These are phyloP conservation scores for Ectropis grisescens DNA, from an alignment of 1,140 invertebrate genomes.

Conservation along the genomic window DNA sequence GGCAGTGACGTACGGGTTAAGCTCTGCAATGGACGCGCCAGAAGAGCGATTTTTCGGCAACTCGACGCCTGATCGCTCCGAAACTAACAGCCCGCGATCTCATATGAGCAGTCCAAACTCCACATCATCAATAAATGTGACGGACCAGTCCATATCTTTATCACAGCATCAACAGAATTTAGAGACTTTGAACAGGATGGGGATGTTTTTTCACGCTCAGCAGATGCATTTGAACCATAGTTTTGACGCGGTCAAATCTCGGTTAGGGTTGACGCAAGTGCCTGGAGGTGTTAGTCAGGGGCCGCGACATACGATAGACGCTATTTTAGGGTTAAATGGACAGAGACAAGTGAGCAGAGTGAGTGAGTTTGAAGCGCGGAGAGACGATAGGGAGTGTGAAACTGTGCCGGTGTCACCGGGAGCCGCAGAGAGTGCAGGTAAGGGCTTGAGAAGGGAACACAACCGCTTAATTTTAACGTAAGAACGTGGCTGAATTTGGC, in stretches of 20 bases:
- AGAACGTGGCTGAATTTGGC: too few relatives aligned
- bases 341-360: slow-evolving; percentile 31
- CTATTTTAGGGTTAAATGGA: slow-evolving; percentile 51
- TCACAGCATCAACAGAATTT: slow-evolving; percentile 52
- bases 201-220: slow-evolving; percentile 61
- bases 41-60: slow-evolving; percentile 47
- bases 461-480: too few relatives aligned
- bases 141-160: slow-evolving; percentile 29
- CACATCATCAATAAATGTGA: slow-evolving; percentile 47
- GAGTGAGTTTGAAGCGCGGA: slow-evolving; percentile 45
- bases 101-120: slow-evolving; percentile 53
- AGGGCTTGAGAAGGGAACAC: slow-evolving; percentile 18
- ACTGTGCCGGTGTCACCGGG: slow-evolving; percentile 54
- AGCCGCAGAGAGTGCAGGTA: slow-evolving; percentile 55
- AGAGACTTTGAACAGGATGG: slow-evolving; percentile 57
- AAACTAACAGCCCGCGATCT: slow-evolving; percentile 48
- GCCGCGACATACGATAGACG: slow-evolving; percentile 58
- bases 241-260: slow-evolving; percentile 49
- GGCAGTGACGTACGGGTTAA: slow-evolving; percentile 33
- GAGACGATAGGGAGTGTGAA: slow-evolving; percentile 42
- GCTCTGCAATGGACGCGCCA: slow-evolving; percentile 44
- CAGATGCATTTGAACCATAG: slow-evolving; percentile 56
- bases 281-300: slow-evolving; percentile 35
- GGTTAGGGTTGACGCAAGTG: slow-evolving; percentile 50
- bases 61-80: slow-evolving; percentile 46